phyloP scores from a whole-genome alignment of 1,140 invertebrate species.

The Rhagoletis zephyria region DNA sequence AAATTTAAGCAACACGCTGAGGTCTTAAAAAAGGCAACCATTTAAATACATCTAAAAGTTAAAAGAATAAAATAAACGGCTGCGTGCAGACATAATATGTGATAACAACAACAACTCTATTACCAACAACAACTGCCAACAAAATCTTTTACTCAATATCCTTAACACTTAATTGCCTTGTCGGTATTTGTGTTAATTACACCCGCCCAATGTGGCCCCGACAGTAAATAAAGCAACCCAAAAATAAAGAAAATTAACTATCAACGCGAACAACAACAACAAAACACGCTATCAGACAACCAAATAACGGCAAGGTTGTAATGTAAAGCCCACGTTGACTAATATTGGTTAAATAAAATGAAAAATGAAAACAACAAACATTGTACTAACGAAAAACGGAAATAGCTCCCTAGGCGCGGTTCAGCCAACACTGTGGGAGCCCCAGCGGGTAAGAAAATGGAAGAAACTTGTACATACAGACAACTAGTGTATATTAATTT shows the following conservation, averaged over 20 bases:
- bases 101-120: background rate
- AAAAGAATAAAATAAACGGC: too few species aligned
- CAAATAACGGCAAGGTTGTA: background rate
- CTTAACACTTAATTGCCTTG: slow-evolving; percentile 47
- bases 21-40: too few species aligned
- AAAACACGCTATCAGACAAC: background rate
- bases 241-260: background rate
- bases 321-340: background rate
- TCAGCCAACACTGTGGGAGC: background rate
- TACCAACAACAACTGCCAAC: background rate
- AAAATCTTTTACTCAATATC: slow-evolving; percentile 31
- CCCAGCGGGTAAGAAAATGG: background rate
- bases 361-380: slow-evolving; percentile 18
- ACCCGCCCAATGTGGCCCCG: background rate
- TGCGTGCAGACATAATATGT: background rate
- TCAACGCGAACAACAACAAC: background rate
- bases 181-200: slow-evolving; percentile 36
- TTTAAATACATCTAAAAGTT: too few species aligned
- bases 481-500: background rate
- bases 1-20: too few species aligned
- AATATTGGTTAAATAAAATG: slow-evolving; percentile 48
- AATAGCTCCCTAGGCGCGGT: slow-evolving; percentile 38
- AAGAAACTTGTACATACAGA: background rate
- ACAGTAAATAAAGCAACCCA: slow-evolving; percentile 15
- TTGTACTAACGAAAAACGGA: slow-evolving; percentile 17